Evolutionary conservation across 2,113 vertebrate species (phyloP).

Genomic region (Neotoma lepida): DNA sequence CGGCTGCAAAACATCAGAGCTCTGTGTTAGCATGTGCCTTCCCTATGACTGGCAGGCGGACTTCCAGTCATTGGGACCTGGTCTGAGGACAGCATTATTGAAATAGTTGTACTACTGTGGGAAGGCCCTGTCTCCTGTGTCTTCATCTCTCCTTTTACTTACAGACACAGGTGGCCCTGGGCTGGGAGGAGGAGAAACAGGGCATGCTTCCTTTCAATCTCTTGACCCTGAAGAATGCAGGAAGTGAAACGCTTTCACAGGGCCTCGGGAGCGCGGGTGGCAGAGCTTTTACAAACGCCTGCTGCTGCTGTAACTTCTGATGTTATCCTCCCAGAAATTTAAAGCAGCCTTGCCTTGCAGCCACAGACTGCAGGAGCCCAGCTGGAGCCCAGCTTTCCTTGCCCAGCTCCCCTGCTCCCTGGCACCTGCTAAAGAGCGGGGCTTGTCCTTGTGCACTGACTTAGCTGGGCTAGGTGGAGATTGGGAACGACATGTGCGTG

Average conservation of each 20-base stretch:
- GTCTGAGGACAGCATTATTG: background rate
- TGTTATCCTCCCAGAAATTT: background rate
- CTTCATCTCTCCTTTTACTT: background rate
- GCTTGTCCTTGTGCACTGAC: background rate
- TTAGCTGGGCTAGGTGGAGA: background rate
- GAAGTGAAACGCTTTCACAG: background rate
- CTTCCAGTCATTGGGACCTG: background rate
- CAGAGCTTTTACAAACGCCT: background rate
- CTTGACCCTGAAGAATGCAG: background rate
- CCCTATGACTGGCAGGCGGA: background rate
- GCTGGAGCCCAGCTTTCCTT: background rate
- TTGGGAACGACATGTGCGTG: background rate
- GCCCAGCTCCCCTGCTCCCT: background rate
- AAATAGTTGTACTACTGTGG: background rate
- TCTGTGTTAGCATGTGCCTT: slow-evolving; percentile 8
- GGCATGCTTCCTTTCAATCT: background rate
- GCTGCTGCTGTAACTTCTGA: background rate
- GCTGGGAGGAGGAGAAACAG: background rate
- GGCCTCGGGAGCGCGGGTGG: background rate
- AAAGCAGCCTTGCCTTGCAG: background rate
- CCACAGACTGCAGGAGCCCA: background rate
- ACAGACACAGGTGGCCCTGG: background rate
- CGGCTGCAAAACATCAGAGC: background rate
- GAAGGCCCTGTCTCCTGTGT: background rate
- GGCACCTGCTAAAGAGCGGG: background rate